phyloP scores from a whole-genome alignment of 2,888 invertebrate species.

The Zootermopsis nevadensis region DNA sequence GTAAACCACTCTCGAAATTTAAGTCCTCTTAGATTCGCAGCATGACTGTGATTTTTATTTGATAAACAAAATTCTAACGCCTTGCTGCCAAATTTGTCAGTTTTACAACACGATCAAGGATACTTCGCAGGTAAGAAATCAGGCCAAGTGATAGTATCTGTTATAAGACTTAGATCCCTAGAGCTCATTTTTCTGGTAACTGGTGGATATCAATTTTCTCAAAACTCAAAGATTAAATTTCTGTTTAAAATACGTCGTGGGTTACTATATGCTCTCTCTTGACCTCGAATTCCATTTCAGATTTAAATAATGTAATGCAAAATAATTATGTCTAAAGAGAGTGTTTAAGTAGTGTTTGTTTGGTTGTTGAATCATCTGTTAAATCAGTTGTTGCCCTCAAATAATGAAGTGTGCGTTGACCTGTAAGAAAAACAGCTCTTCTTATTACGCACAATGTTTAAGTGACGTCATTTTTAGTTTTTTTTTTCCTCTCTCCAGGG shows the following conservation, averaged over 20 bases:
- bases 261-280: neutral
- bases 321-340: slow-evolving; percentile 9
- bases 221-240: too few relatives aligned
- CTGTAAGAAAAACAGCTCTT: neutral
- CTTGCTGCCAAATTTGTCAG: too few relatives aligned
- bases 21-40: too few relatives aligned
- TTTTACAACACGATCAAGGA: too few relatives aligned
- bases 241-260: neutral
- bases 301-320: slow-evolving; percentile 34
- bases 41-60: too few relatives aligned
- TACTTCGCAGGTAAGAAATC: too few relatives aligned
- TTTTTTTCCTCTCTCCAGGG: neutral
- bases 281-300: neutral
- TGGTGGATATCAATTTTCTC: too few relatives aligned
- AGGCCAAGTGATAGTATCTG: too few relatives aligned
- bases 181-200: too few relatives aligned
- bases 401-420: neutral
- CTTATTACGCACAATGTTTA: neutral
- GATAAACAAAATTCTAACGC: too few relatives aligned
- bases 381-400: slow-evolving; percentile 1
- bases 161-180: too few relatives aligned
- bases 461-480: neutral
- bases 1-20: too few relatives aligned
- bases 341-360: slow-evolving; percentile 16
- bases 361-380: slow-evolving; percentile 4